These are phyloP conservation scores for Myiopsitta monachus DNA, from an alignment of 2,113 vertebrate species.

Conservation along the genomic window DNA sequence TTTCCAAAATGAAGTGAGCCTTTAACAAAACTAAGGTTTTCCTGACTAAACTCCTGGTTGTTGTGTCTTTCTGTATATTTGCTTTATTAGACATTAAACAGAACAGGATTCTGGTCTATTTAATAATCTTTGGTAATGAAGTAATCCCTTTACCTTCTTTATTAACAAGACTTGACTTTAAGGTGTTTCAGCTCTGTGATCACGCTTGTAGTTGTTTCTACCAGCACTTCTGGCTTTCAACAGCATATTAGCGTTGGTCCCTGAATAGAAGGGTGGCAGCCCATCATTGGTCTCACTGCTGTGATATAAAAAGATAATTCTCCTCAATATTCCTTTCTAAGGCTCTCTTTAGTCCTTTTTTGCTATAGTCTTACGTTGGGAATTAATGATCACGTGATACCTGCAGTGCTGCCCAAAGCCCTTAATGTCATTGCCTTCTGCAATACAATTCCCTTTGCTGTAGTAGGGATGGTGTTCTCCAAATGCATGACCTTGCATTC, in stretches of 20 bases:
- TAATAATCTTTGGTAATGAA: neutral
- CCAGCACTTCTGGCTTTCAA: neutral
- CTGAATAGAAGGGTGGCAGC: neutral
- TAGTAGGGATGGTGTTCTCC: neutral
- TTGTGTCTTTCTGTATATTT: neutral
- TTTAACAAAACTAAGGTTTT: neutral
- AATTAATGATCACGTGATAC: neutral
- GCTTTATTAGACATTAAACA: neutral
- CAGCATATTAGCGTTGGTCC: neutral
- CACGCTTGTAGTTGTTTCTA: neutral
- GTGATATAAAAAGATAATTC: neutral
- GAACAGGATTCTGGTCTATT: neutral
- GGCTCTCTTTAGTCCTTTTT: neutral
- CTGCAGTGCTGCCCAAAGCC: conserved; percentile 9
- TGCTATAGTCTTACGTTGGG: neutral
- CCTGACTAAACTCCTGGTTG: accelerated
- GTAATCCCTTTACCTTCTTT: neutral
- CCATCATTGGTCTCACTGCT: neutral
- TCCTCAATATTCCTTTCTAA: neutral
- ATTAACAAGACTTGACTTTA: neutral
- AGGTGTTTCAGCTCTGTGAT: neutral
- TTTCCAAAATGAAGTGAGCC: neutral
- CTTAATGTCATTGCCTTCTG: neutral
- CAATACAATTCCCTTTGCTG: neutral
- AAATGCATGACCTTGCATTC: neutral